A percentile compares a stretch with the other conserved stretches of the same genome.
These are phyloP conservation scores for Leucopsar rothschildi DNA, from an alignment of 2,113 vertebrate species.

Conservation along the genomic window DNA sequence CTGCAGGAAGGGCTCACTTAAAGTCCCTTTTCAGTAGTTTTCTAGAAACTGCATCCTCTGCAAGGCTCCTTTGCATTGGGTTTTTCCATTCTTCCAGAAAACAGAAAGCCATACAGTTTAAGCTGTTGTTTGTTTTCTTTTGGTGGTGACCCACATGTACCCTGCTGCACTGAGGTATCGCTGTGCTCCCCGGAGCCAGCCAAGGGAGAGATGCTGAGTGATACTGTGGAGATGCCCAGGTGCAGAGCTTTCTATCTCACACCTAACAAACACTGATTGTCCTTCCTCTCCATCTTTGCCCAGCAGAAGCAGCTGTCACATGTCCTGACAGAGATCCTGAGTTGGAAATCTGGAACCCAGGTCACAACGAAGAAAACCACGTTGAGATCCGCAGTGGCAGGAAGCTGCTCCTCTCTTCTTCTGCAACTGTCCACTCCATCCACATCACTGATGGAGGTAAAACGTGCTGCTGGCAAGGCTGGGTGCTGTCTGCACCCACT, in stretches of 20 bases:
- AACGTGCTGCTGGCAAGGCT: neutral
- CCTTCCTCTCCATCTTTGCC: neutral
- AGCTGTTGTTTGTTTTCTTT: conserved; percentile 14
- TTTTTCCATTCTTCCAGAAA: conserved; percentile 25
- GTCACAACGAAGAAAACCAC: conserved; percentile 75
- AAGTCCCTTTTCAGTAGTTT: neutral
- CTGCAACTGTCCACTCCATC: conserved; percentile 89
- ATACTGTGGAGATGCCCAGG: neutral
- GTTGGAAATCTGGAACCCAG: conserved; percentile 86
- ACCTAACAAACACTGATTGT: neutral
- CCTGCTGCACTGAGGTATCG: neutral
- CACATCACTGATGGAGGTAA: conserved; percentile 86
- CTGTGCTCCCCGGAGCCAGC: neutral
- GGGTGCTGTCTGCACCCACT: neutral
- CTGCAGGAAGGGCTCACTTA: neutral
- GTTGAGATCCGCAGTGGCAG: conserved; percentile 77
- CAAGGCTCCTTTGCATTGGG: neutral
- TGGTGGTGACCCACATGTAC: neutral
- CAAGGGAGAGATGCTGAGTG: neutral
- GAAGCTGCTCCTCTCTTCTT: conserved; percentile 84
- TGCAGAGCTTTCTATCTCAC: neutral
- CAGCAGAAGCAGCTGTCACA: neutral
- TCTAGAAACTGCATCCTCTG: neutral
- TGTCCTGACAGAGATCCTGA: conserved; percentile 87
- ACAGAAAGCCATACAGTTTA: neutral